Conservation (phyloP, 2,888 invertebrate genomes). For the Diloba caeruleocephala region DNA sequence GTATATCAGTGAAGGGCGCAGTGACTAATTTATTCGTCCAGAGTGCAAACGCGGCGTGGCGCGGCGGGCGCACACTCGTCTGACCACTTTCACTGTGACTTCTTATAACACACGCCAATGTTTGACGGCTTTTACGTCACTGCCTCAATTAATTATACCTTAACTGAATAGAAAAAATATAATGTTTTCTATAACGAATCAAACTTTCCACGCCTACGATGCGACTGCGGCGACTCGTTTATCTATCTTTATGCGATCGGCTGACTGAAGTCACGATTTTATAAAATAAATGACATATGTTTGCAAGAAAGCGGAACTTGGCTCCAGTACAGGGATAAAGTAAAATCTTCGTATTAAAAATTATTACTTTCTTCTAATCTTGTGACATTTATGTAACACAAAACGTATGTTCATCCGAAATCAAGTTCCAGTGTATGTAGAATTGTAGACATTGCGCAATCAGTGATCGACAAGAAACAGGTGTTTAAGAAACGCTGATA, state of each 20-base stretch:
- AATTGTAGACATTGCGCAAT: conserved; percentile 36
- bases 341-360: conserved; percentile 15
- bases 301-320: conserved; percentile 25
- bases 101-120: conserved; percentile 48
- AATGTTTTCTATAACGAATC: conserved; percentile 8
- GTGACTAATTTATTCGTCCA: conserved; percentile 47
- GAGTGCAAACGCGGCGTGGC: conserved; percentile 29
- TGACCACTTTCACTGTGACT: conserved; percentile 53
- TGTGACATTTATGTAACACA: conserved; percentile 27
- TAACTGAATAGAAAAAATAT: conserved; percentile 14
- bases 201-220: conserved; percentile 24
- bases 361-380: too few relatives aligned
- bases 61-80: conserved; percentile 43
- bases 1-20: conserved; percentile 52
- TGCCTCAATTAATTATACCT: conserved; percentile 18
- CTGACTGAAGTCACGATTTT: conserved; percentile 11
- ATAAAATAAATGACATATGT: conserved; percentile 17
- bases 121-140: conserved; percentile 41
- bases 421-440: conserved; percentile 10
- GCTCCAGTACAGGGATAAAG: conserved; percentile 11
- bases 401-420: conserved; percentile 14
- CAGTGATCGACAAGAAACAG: conserved; percentile 43
- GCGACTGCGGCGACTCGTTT: neutral
- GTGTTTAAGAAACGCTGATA: conserved; percentile 42
- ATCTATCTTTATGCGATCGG: conserved; percentile 6